Evolutionary conservation across 2,113 vertebrate genomes (phyloP).

Genomic region (Spheniscus mendiculus): DNA sequence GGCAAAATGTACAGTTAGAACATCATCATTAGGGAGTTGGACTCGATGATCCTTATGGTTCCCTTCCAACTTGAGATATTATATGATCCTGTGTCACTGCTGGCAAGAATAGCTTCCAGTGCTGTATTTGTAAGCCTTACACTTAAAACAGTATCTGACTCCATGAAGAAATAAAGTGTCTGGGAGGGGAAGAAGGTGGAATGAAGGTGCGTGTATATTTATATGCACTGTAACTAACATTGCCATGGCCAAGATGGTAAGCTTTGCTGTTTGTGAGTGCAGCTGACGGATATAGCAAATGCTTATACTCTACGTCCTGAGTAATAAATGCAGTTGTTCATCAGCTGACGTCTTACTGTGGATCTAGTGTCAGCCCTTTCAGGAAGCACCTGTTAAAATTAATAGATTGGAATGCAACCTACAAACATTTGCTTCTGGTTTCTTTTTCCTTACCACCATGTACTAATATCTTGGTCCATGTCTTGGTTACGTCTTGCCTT

Average conservation of each 20-base stretch:
- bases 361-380: slow-evolving; percentile 62
- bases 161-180: background rate
- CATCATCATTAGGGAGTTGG: background rate
- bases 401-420: slow-evolving; percentile 23
- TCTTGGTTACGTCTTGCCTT: background rate
- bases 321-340: slow-evolving; percentile 63
- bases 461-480: background rate
- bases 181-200: background rate
- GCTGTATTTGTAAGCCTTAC: background rate
- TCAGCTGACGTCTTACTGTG: slow-evolving; percentile 55
- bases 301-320: slow-evolving; percentile 8
- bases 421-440: slow-evolving; percentile 62
- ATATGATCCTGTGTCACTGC: background rate
- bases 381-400: slow-evolving; percentile 69
- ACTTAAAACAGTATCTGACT: background rate
- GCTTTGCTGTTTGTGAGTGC: background rate
- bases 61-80: background rate
- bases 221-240: background rate
- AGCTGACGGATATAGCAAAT: slow-evolving; percentile 21
- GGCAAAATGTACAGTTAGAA: background rate
- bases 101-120: background rate
- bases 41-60: background rate
- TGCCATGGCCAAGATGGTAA: background rate
- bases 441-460: background rate
- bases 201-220: background rate